Conservation (phyloP, 1,140 invertebrate genomes). For the Drosophila lacteicornis region DNA sequence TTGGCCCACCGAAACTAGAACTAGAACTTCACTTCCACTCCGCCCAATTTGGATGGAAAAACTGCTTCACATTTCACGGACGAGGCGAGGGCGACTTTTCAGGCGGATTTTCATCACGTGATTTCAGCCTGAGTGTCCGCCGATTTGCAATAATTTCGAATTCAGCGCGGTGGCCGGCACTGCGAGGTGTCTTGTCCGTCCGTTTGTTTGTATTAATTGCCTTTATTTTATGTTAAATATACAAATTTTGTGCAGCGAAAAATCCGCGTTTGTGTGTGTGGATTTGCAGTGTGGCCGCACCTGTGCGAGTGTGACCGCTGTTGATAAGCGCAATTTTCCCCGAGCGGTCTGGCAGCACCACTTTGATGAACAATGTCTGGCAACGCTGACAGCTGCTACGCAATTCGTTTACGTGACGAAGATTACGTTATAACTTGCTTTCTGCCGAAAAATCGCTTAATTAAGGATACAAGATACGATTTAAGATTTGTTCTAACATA, state of each 20-base stretch:
- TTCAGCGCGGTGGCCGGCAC: conserved; percentile 39
- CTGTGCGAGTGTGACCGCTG: not conserved
- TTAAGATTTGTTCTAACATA: conserved; percentile 44
- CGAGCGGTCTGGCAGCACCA: not conserved
- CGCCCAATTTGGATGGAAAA: conserved; percentile 61
- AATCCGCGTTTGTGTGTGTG: conserved; percentile 60
- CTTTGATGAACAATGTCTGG: not conserved
- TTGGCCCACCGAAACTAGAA: conserved; percentile 16
- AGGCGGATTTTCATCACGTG: conserved; percentile 79
- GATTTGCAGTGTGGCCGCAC: conserved; percentile 41
- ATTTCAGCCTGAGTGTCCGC: conserved; percentile 32
- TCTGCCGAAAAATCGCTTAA: not conserved
- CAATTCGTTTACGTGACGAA: not conserved
- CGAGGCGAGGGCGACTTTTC: conserved; percentile 55
- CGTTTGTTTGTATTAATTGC: conserved; percentile 49
- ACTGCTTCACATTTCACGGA: conserved; percentile 69
- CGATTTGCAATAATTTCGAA: conserved; percentile 14
- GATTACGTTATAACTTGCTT: not conserved
- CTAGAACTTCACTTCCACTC: conserved; percentile 36
- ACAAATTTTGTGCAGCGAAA: conserved; percentile 65
- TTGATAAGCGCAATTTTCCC: not conserved
- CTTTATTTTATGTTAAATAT: conserved; percentile 65
- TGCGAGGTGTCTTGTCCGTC: conserved; percentile 23
- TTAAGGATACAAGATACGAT: not conserved
- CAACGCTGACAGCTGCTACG: not conserved